Evolutionary conservation across 1,140 invertebrate species (phyloP).

Genomic region (Doryteuthis pealeii): DNA sequence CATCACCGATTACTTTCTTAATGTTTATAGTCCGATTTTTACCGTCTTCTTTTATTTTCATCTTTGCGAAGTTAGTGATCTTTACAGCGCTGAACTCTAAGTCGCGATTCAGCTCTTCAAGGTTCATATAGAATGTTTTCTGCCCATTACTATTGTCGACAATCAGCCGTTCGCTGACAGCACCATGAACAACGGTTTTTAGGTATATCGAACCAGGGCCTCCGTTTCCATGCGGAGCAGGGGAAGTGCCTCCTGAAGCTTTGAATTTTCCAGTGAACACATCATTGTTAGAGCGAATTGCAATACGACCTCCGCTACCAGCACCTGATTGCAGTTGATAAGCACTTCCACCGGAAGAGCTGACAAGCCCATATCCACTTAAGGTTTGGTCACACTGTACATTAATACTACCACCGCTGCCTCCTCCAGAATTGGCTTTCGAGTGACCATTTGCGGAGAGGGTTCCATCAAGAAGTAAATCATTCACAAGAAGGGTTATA

Average conservation of each 20-base stretch:
- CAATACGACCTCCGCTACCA: constrained; percentile 48
- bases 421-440: constrained; percentile 21
- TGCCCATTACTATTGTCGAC: constrained; percentile 44
- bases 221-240: constrained; percentile 32
- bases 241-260: constrained; percentile 36
- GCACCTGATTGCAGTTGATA: constrained; percentile 29
- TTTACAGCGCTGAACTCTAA: constrained; percentile 39
- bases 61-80: constrained; percentile 41
- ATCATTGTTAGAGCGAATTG: constrained; percentile 31
- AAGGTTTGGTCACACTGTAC: constrained; percentile 30
- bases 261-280: constrained; percentile 32
- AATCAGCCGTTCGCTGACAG: constrained; percentile 28
- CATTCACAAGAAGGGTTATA: constrained; percentile 34
- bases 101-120: constrained; percentile 33
- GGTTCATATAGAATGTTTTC: constrained; percentile 35
- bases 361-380: constrained; percentile 37
- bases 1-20: constrained; percentile 42
- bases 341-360: constrained; percentile 36
- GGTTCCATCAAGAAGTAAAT: constrained; percentile 39
- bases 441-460: constrained; percentile 33
- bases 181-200: background rate
- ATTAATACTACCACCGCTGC: constrained; percentile 47
- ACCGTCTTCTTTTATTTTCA: constrained; percentile 38
- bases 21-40: constrained; percentile 36
- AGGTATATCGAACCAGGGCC: constrained; percentile 45